phyloP scores from a whole-genome alignment of 2,113 vertebrate species.

The Phalacrocorax pelagicus region DNA sequence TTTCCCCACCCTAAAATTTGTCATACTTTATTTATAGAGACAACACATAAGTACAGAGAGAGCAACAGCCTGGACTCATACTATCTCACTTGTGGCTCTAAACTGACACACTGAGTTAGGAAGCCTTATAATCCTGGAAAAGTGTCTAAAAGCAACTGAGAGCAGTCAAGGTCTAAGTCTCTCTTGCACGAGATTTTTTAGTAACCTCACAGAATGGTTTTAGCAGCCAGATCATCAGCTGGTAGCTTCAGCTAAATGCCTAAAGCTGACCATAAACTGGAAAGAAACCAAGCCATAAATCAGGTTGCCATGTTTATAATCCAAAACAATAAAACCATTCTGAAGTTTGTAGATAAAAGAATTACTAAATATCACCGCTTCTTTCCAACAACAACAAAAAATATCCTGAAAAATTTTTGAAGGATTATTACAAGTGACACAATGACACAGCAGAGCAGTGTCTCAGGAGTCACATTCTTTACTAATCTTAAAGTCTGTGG shows the following conservation, averaged over 20 bases:
- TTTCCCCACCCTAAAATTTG: not conserved
- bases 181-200: not conserved
- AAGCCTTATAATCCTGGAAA: not conserved
- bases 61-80: not conserved
- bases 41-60: not conserved
- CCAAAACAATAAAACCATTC: not conserved
- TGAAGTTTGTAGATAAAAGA: not conserved
- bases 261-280: not conserved
- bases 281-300: not conserved
- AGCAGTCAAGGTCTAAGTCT: not conserved
- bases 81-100: not conserved
- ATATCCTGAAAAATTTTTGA: not conserved
- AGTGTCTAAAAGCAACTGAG: not conserved
- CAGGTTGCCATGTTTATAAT: not conserved
- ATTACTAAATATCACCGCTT: not conserved
- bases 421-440: not conserved
- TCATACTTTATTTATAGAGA: not conserved
- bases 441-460: not conserved
- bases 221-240: not conserved
- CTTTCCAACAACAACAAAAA: not conserved
- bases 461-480: not conserved
- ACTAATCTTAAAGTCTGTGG: not conserved
- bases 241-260: not conserved
- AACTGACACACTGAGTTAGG: not conserved
- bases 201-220: not conserved